Conservation (phyloP, 2,888 invertebrate species). For the Sacculina carcini region DNA sequence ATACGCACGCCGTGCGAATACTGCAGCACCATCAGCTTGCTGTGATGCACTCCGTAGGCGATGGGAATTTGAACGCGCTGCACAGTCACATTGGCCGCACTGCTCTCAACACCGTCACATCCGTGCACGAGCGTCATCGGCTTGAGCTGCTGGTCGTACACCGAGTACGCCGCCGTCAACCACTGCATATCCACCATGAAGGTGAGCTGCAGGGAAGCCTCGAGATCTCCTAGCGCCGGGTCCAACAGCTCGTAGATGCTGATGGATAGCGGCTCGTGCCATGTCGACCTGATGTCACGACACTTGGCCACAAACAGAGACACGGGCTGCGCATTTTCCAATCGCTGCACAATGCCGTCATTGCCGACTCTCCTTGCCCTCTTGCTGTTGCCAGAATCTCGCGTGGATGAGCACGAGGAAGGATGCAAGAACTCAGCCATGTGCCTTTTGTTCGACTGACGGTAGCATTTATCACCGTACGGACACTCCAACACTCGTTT, state of each 20-base stretch:
- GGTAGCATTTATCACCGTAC: background rate
- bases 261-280: constrained; percentile 8
- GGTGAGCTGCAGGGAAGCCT: constrained; percentile 45
- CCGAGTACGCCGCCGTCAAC: constrained; percentile 58
- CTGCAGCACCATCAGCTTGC: constrained; percentile 65
- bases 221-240: constrained; percentile 9
- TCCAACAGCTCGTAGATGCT: constrained; percentile 11
- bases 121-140: constrained; percentile 13
- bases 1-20: constrained; percentile 56
- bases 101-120: constrained; percentile 5
- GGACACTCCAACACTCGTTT: no score
- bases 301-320: background rate
- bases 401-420: background rate
- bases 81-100: background rate
- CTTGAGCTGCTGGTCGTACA: constrained; percentile 30
- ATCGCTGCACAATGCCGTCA: background rate
- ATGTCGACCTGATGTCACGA: no score
- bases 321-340: background rate
- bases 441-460: background rate
- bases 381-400: background rate
- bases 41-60: constrained; percentile 62
- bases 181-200: constrained; percentile 78
- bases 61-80: constrained; percentile 38
- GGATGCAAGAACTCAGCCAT: background rate
- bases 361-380: no score